Conservation (phyloP, 2,888 invertebrate genomes). For the Pachydiplax longipennis region DNA sequence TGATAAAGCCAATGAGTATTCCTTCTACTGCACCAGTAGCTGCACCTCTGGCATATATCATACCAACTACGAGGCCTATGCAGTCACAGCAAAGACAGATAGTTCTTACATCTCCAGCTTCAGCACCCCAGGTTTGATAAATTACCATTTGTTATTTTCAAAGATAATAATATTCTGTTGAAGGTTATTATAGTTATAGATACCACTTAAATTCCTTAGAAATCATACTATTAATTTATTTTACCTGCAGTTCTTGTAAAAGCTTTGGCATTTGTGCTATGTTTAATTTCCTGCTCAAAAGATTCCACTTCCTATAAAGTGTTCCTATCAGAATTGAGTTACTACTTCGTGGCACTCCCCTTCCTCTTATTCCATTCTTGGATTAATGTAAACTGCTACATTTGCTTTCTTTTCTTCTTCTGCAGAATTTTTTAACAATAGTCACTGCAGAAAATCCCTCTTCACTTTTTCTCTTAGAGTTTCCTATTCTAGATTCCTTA, state of each 20-base stretch:
- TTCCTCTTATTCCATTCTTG: too few relatives aligned
- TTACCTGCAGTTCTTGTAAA: background rate
- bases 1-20: background rate
- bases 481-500: background rate
- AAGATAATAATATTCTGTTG: too few relatives aligned
- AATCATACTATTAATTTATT: background rate
- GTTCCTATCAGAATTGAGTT: background rate
- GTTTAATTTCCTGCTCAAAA: too few relatives aligned
- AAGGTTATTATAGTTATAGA: background rate
- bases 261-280: too few relatives aligned
- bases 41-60: conserved; percentile 44
- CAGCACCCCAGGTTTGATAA: conserved; percentile 4
- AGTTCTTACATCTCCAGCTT: conserved; percentile 39
- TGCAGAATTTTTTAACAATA: too few relatives aligned
- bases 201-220: background rate
- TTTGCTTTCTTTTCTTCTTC: too few relatives aligned
- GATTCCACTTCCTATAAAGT: too few relatives aligned
- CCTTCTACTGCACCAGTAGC: background rate
- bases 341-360: background rate
- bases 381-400: too few relatives aligned
- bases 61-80: conserved; percentile 41
- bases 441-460: too few relatives aligned
- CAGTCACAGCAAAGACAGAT: conserved; percentile 44
- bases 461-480: too few relatives aligned
- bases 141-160: background rate